Percentiles rank a stretch among this genome's conserved stretches.
Evolutionary conservation across 1,140 invertebrate genomes (phyloP).

Genomic region (Acromyrmex charruanus): DNA sequence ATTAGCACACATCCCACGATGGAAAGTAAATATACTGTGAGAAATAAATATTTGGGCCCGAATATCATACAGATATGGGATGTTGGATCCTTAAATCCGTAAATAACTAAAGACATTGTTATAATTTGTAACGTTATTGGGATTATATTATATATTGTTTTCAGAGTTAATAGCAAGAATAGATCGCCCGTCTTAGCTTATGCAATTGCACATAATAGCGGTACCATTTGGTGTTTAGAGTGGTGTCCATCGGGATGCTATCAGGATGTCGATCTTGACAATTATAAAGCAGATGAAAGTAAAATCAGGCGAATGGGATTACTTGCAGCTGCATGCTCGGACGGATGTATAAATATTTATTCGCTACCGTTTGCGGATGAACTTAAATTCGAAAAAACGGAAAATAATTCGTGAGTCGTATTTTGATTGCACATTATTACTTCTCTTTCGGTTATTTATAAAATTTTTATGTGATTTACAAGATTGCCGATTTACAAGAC

Average conservation of each 20-base stretch:
- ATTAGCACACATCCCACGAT: constrained; percentile 86
- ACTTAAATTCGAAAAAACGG: constrained; percentile 71
- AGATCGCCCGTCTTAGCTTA: constrained; percentile 83
- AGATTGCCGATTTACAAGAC: constrained; percentile 83
- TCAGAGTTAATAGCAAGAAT: constrained; percentile 61
- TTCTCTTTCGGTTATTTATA: background rate
- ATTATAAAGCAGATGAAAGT: constrained; percentile 73
- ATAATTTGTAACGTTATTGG: constrained; percentile 15
- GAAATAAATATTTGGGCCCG: constrained; percentile 81
- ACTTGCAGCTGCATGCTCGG: constrained; percentile 90
- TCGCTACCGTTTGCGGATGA: constrained; percentile 87
- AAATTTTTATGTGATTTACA: constrained; percentile 37
- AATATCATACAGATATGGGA: constrained; percentile 89
- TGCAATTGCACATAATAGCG: constrained; percentile 89
- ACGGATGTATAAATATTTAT: constrained; percentile 89
- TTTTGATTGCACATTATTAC: background rate
- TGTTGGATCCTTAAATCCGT: constrained; percentile 85
- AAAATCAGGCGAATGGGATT: constrained; percentile 88
- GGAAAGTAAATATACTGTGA: constrained; percentile 82
- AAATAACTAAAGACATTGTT: constrained; percentile 49
- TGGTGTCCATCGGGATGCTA: constrained; percentile 93
- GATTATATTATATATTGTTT: constrained; percentile 49
- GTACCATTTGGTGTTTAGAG: constrained; percentile 90
- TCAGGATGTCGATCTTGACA: constrained; percentile 79
- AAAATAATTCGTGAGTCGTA: constrained; percentile 61